These are phyloP conservation scores for Andrena bicolor DNA, from an alignment of 2,888 invertebrate genomes.

Conservation along the genomic window DNA sequence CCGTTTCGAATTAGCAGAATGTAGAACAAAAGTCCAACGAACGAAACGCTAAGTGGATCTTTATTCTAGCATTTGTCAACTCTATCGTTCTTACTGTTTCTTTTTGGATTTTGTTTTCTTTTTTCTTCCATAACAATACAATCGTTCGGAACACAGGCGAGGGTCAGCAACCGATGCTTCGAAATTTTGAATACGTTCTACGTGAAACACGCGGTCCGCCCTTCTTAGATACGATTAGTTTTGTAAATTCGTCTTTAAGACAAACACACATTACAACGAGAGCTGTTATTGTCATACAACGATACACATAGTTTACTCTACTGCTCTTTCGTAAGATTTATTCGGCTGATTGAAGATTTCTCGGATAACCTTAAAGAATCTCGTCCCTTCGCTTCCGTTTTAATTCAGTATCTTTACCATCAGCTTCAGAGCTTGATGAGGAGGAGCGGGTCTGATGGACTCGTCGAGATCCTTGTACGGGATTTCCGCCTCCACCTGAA, in stretches of 20 bases:
- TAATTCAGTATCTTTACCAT: constrained; percentile 86
- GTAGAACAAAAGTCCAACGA: constrained; percentile 42
- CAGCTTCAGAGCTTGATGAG: constrained; percentile 91
- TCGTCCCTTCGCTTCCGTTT: constrained; percentile 27
- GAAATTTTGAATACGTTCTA: constrained; percentile 48
- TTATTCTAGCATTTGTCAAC: constrained; percentile 42
- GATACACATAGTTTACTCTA: constrained; percentile 77
- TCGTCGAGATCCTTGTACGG: constrained; percentile 90
- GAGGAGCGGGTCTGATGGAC: constrained; percentile 88
- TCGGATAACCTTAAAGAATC: constrained; percentile 30
- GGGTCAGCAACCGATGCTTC: constrained; percentile 50
- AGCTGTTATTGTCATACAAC: constrained; percentile 82
- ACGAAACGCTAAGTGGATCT: constrained; percentile 41
- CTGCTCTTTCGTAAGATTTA: constrained; percentile 64
- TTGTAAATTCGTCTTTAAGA: constrained; percentile 58
- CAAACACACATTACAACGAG: constrained; percentile 71
- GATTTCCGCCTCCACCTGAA: constrained; percentile 88
- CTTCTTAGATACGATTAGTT: constrained; percentile 52
- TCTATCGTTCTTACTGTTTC: constrained; percentile 41
- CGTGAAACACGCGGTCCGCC: constrained; percentile 54
- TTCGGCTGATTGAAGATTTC: constrained; percentile 33
- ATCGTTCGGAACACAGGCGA: constrained; percentile 59
- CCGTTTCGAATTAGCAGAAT: constrained; percentile 40
- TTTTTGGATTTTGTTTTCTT: constrained; percentile 37
- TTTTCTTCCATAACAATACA: constrained; percentile 40